Base-by-base conservation (phyloP, 2,797 vertebrate genomes). In the Artibeus jamaicensis region DNA sequence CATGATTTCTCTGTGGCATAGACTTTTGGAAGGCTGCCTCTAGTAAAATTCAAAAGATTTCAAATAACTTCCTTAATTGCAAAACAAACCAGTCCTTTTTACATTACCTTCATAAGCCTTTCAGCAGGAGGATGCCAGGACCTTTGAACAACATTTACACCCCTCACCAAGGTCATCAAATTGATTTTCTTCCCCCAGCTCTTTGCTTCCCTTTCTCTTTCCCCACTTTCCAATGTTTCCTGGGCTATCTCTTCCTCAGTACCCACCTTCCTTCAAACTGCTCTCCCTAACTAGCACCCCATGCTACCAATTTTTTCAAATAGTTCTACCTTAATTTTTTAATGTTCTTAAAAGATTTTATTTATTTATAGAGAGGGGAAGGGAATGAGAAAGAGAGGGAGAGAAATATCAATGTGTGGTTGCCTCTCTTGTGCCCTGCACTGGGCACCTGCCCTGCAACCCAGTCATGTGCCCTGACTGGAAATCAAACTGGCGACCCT, bases 31-130 rank as follows among this genome's bases (percentile, higher is more conserved):
- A 95, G 67, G 44, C 29, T 81, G 70, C 68, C 89, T 83, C 91
- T 6, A 89, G 50, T 86, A 77, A 96, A 97, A 94, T 86, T 86
- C 24, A 89, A 91, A 92, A 83, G 81, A 90, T 90, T 88, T 93
- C 70, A 92, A 92, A 71, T 89, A 87, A 71, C 22, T 19, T 59
- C 42, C 76, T 71, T 62, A 85, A 59, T 14, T 59, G 44, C 4
- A 87, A 90, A 95, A 74, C 53, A 90, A 59, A 77, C 1, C 6
- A 73, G 29, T 59, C 59, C 29, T 71, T 81, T 94, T 87, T 78
- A 42, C 29, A 83, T 68, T 96, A 55, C 26, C 53, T 95, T 81
- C 86, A 44, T 73, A 59, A 14, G 42, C 6, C 55, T 93, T 93
- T 92, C 77, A 74, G 74, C 53, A 18, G 37, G 24, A 96, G 29